Evolutionary conservation across 2,797 vertebrate genomes (phyloP).

Genomic region (Typhlichthys eigenmanni): DNA sequence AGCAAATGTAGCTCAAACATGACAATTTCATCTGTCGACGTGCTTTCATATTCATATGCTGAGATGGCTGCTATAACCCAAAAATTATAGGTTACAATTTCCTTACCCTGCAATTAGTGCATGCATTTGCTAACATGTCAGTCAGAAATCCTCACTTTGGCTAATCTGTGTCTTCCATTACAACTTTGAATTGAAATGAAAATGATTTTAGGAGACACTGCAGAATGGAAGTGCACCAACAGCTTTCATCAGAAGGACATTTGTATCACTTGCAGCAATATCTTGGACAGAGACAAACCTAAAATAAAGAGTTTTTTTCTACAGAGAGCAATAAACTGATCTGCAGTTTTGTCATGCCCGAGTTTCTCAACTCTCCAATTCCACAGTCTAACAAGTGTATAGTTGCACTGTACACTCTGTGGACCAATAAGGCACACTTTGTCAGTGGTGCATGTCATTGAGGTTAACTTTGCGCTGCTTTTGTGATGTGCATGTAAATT

Average conservation of each 20-base stretch:
- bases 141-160: conserved; percentile 17
- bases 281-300: too few relatives aligned
- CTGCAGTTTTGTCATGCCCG: conserved; percentile 18
- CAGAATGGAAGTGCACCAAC: too few relatives aligned
- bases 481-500: conserved; percentile 32
- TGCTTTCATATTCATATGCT: conserved; percentile 8
- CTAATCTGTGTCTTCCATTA: background rate
- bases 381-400: conserved; percentile 21
- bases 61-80: background rate
- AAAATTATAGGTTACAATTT: conserved; percentile 4
- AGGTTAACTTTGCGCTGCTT: conserved; percentile 26
- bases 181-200: background rate
- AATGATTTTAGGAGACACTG: too few relatives aligned
- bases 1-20: conserved; percentile 1
- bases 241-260: too few relatives aligned
- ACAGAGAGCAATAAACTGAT: conserved; percentile 17
- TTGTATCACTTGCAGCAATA: too few relatives aligned
- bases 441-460: conserved; percentile 22
- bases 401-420: conserved; percentile 6
- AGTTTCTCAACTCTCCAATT: conserved; percentile 14
- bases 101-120: conserved; percentile 27
- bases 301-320: conserved; percentile 10
- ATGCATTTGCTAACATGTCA: conserved; percentile 27
- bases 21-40: conserved; percentile 12
- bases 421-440: conserved; percentile 14